Evolutionary conservation across 2,888 invertebrate genomes (phyloP), one percentile per base, ranked within the genome.

Genomic region (Ectropis crepuscularia): DNA sequence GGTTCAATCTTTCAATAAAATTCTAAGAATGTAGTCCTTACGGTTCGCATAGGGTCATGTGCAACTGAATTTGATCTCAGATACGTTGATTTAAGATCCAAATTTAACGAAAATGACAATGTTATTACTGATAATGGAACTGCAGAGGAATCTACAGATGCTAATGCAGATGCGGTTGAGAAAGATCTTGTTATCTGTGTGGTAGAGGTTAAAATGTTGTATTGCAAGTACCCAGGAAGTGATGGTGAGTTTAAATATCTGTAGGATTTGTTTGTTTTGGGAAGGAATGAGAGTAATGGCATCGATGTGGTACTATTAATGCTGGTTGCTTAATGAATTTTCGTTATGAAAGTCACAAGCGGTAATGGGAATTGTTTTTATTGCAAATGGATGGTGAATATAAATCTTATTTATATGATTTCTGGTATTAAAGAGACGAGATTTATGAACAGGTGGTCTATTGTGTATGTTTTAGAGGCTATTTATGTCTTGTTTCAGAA

Each of bases 201-300:
- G 67, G 65, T 69, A 82, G 57, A 72, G 80, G 74, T 72, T 69
- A 70, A 57, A 76, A 73, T 77, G 57, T 70, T 74, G 68, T 57
- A 72, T 39, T 53, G 47, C 11, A 57, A 64, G 57, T 64, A 46
- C 58, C 37, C 41, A 61, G 57, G 69, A 67, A 63, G 66, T 51
- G 70, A 78, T 79, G 84, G 78, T 76, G 75, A 75, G 81, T 82
- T 83, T 83, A 84, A 89, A 88, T 88, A 89, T 88, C 89, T 90
- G 87, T 83, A 82, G 87, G 90, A 91, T 90, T 91, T 91, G 91
- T 91, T 91, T 91, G 89, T 90, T 90, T 89, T 88, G 85, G 83
- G 83, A 79, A 82, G 87, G 82, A 86, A 87, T 82, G 85, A 82
- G 80, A 85, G 88, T 87, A 90, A 90, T 88, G 81, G 87, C 83